Conservation (phyloP, 2,888 invertebrate genomes). For the Megalurothrips usitatus region DNA sequence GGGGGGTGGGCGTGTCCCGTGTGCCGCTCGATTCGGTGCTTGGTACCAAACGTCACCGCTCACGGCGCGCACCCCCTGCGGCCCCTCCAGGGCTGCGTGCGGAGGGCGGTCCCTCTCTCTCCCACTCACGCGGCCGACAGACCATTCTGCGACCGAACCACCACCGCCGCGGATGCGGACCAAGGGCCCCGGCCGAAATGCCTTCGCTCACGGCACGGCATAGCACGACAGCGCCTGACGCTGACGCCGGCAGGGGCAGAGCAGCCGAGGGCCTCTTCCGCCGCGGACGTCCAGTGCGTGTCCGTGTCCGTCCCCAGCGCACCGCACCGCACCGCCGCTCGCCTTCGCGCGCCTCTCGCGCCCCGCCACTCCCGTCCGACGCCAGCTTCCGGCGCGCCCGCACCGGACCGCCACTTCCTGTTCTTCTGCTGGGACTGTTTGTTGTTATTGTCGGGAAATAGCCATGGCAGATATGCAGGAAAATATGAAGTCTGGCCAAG, state of each 20-base stretch:
- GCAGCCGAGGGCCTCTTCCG: not conserved
- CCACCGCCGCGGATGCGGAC: not conserved
- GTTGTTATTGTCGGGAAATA: slow-evolving; percentile 27
- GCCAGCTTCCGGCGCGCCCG: slow-evolving; percentile 28
- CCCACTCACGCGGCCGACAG: not conserved
- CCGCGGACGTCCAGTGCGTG: not conserved
- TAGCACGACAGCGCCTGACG: not conserved
- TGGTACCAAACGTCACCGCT: too few species aligned
- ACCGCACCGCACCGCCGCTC: not conserved
- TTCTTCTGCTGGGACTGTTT: slow-evolving; percentile 23
- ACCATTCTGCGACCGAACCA: not conserved
- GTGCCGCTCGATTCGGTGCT: too few species aligned
- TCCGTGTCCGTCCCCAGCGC: not conserved
- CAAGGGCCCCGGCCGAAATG: too few species aligned
- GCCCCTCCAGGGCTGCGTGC: too few species aligned
- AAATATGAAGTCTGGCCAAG: slow-evolving; percentile 43
- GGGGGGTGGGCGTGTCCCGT: too few species aligned
- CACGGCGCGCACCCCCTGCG: too few species aligned
- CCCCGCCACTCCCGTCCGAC: not conserved
- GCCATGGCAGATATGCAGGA: slow-evolving; percentile 42
- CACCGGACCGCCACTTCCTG: slow-evolving; percentile 9
- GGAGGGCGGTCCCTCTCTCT: too few species aligned
- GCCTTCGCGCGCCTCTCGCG: not conserved
- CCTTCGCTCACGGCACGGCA: too few species aligned
- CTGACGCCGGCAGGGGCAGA: not conserved